Evolutionary conservation across 2,888 invertebrate species (phyloP), one percentile per base, ranked within the genome.

Genomic region (Proisotoma minuta): DNA sequence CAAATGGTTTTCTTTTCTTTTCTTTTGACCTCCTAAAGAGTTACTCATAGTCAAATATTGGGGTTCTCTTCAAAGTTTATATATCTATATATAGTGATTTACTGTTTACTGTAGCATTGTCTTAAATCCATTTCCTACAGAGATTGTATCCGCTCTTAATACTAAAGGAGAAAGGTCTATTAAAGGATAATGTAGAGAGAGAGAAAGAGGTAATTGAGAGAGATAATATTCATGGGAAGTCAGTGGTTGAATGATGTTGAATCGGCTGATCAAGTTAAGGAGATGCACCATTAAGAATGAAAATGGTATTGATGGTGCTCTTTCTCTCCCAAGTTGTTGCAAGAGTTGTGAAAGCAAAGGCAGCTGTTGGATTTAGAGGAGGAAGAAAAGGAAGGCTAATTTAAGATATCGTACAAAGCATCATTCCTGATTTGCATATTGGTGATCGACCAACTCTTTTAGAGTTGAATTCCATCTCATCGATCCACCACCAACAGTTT

Each of bases 351-450:
- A 15, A 10, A 15, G 34, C 20, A 20, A 20, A 18, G 43, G 43
- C 43, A n/a, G 43, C 18, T n/a, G n/a, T n/a, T 43, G 5, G 43
- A 15, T 43, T 43, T n/a, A n/a, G n/a, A n/a, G n/a, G n/a, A n/a
- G n/a, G n/a, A n/a, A n/a, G n/a, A n/a, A n/a, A 43, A 43, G 43
- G 20, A 43, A 43, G 57, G 54, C 63, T 66, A 66, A 66, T 66
- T 66, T 63, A 2, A 53, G 62, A 60, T 65, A 62, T 65, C 60
- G 59, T 58, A 63, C 62, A 62, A 65, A 62, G 60, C 66, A 63
- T 66, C 60, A 66, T 60, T 66, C 59, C 58, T 60, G 63, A 66
- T 63, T 66, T 66, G 63, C 66, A 66, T 66, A 66, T 66, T 63
- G 63, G 63, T 63, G 63, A 66, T 66, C 66, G 63, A 60, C 66